Evolutionary conservation across 2,797 vertebrate genomes (phyloP).

Genomic region (Falco biarmicus): DNA sequence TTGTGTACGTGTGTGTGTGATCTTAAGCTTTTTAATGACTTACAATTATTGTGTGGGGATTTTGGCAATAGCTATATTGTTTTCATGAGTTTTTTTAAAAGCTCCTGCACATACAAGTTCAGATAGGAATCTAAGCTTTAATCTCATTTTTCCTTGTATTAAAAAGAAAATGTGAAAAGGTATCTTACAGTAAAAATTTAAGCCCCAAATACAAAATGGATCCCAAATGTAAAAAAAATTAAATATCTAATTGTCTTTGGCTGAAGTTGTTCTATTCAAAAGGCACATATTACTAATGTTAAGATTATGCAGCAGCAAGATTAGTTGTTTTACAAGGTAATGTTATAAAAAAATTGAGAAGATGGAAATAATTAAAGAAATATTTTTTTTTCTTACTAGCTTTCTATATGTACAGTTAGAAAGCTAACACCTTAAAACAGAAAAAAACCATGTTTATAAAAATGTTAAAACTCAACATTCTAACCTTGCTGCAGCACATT

Average conservation of each 20-base stretch:
- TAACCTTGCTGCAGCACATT: not conserved
- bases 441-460: not conserved
- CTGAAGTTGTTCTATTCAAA: not conserved
- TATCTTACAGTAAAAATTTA: not conserved
- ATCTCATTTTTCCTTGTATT: not conserved
- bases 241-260: not conserved
- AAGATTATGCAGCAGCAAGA: not conserved
- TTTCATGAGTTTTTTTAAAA: not conserved
- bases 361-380: not conserved
- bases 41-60: not conserved
- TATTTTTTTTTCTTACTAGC: not conserved
- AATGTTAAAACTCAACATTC: not conserved
- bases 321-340: not conserved
- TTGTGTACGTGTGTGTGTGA: not conserved
- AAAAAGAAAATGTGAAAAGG: not conserved
- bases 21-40: not conserved
- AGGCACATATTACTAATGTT: not conserved
- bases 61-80: not conserved
- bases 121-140: not conserved
- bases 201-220: not conserved
- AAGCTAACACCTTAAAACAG: not conserved
- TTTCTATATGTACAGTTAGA: not conserved
- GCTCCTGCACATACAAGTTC: accelerated
- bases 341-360: not conserved
- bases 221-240: not conserved